Evolutionary conservation across 2,888 invertebrate genomes (phyloP).

Genomic region (Coecobrya sp.): DNA sequence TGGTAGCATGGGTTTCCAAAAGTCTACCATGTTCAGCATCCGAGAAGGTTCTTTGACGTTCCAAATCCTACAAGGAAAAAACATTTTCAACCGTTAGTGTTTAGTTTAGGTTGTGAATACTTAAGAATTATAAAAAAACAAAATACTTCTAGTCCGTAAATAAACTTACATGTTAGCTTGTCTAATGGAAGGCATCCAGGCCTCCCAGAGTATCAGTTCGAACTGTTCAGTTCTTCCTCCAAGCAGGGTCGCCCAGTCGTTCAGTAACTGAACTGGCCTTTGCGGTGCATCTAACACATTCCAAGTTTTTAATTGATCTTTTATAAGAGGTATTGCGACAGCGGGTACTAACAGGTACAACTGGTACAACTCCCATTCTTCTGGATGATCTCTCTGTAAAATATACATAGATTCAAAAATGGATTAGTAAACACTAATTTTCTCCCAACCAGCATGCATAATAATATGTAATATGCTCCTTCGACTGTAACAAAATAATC

Average conservation of each 20-base stretch:
- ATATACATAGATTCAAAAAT: slow-evolving; percentile 43
- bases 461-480: too few relatives aligned
- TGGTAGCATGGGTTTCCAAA: slow-evolving; percentile 95
- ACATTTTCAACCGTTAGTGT: background rate
- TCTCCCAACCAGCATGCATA: too few relatives aligned
- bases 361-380: slow-evolving; percentile 93
- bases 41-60: slow-evolving; percentile 93
- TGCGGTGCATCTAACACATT: slow-evolving; percentile 92
- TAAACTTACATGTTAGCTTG: slow-evolving; percentile 91
- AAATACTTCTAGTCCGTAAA: too few relatives aligned
- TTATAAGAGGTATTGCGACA: slow-evolving; percentile 94
- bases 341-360: slow-evolving; percentile 94
- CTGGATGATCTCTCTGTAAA: slow-evolving; percentile 90
- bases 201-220: slow-evolving; percentile 95
- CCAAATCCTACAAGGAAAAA: slow-evolving; percentile 90
- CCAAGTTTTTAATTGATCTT: slow-evolving; percentile 93
- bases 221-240: slow-evolving; percentile 89
- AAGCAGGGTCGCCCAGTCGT: slow-evolving; percentile 82
- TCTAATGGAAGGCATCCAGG: slow-evolving; percentile 95
- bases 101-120: too few relatives aligned
- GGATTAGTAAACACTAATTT: too few relatives aligned
- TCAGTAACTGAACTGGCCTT: slow-evolving; percentile 89
- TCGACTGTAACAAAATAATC: too few relatives aligned
- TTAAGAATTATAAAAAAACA: too few relatives aligned
- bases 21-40: slow-evolving; percentile 93